phyloP scores from a whole-genome alignment of 2,888 invertebrate genomes.

The Drosophila cognata region DNA sequence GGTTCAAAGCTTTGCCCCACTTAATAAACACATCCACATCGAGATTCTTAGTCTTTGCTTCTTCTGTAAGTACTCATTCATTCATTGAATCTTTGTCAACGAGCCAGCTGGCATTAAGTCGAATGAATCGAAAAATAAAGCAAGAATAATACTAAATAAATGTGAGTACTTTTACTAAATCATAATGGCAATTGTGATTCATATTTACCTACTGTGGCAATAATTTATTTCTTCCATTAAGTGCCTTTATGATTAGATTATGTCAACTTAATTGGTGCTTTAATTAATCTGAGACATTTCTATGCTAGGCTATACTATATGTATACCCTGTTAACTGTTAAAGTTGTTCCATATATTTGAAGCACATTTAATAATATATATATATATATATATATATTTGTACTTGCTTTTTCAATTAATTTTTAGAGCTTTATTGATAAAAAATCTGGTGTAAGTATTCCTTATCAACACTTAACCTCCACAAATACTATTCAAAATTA shows the following conservation, averaged over 20 bases:
- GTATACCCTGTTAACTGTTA: background rate
- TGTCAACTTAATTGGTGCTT: constrained; percentile 1
- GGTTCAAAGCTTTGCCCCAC: background rate
- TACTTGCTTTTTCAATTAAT: background rate
- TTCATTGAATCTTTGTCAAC: constrained; percentile 4
- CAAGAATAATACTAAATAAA: background rate
- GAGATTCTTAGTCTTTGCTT: background rate
- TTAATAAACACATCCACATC: background rate
- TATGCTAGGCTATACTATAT: background rate
- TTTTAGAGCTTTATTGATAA: background rate
- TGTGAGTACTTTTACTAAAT: background rate
- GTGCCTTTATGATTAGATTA: constrained; percentile 1
- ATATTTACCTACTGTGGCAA: background rate
- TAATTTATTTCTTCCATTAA: background rate
- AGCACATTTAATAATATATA: background rate
- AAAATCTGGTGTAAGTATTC: background rate
- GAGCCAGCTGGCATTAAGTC: constrained; percentile 4
- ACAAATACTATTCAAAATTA: background rate
- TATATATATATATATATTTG: background rate
- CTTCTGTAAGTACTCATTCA: background rate
- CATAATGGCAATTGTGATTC: constrained; percentile 6
- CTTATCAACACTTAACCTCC: background rate
- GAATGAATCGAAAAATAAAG: background rate
- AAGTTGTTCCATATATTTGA: background rate
- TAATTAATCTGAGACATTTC: background rate